These are phyloP conservation scores for Podarcis muralis DNA, from an alignment of 2,113 vertebrate genomes.

Conservation along the genomic window DNA sequence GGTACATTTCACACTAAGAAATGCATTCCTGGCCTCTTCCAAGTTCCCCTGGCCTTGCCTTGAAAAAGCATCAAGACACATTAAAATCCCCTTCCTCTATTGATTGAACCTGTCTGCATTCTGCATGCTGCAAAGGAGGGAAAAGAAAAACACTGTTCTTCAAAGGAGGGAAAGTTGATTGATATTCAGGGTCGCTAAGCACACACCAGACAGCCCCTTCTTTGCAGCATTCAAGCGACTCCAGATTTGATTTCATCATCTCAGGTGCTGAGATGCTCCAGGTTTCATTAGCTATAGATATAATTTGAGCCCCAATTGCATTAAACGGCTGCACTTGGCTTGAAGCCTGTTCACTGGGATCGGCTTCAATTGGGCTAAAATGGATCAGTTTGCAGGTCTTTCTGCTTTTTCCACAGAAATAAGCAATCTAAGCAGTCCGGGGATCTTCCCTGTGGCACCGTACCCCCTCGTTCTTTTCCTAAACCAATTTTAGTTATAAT, in stretches of 20 bases:
- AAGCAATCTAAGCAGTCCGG: background rate
- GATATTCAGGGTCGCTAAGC: slow-evolving; percentile 29
- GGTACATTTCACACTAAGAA: background rate
- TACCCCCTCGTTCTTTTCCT: background rate
- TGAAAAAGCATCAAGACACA: accelerated
- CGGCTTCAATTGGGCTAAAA: background rate
- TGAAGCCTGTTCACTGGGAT: background rate
- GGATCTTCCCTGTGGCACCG: background rate
- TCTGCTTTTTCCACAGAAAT: background rate
- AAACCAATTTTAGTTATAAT: background rate
- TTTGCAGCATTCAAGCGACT: background rate
- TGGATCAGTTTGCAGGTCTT: background rate
- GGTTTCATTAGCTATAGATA: background rate
- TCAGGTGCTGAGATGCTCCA: background rate
- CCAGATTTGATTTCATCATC: background rate
- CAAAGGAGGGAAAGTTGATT: slow-evolving; percentile 42
- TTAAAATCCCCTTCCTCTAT: background rate
- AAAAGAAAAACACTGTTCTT: slow-evolving; percentile 17
- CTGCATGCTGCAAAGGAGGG: slow-evolving; percentile 21
- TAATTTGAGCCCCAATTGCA: background rate
- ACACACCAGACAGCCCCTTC: slow-evolving; percentile 4
- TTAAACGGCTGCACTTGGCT: background rate
- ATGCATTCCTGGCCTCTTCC: background rate
- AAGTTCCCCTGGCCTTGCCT: background rate
- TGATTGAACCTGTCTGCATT: slow-evolving; percentile 10